phyloP scores from a whole-genome alignment of 2,113 vertebrate genomes.

The Sapajus apella region DNA sequence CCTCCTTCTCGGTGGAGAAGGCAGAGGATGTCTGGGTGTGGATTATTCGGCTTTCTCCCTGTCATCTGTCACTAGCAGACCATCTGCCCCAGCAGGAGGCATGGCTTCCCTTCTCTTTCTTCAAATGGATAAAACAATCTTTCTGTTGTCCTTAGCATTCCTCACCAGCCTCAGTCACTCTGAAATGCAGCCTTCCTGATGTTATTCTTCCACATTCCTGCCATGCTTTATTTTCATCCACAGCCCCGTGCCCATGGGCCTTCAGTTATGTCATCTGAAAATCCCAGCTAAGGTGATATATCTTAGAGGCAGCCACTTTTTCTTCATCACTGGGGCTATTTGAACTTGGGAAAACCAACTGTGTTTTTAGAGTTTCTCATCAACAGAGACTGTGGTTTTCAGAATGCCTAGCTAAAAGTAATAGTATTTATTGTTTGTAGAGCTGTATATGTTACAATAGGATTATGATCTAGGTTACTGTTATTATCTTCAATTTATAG shows the following conservation, averaged over 20 bases:
- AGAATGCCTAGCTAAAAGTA: background rate
- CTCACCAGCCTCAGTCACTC: background rate
- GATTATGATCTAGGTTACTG: background rate
- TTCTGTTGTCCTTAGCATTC: background rate
- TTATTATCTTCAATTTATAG: background rate
- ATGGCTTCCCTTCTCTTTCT: background rate
- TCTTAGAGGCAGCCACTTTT: background rate
- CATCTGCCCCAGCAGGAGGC: background rate
- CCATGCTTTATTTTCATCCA: background rate
- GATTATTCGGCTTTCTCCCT: background rate
- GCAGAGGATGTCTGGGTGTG: background rate
- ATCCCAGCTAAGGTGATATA: background rate
- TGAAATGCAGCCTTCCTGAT: background rate
- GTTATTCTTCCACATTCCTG: too few species aligned
- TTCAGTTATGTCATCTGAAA: background rate
- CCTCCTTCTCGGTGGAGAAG: background rate
- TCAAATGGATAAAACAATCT: background rate
- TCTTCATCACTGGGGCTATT: background rate
- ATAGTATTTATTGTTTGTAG: background rate
- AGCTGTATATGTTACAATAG: background rate
- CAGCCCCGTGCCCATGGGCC: fast-evolving
- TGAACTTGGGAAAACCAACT: background rate
- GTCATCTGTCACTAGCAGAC: background rate
- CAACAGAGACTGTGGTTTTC: background rate
- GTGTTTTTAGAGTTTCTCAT: background rate